Conservation (phyloP, 2,888 invertebrate genomes). For the Philereme vetulata region DNA sequence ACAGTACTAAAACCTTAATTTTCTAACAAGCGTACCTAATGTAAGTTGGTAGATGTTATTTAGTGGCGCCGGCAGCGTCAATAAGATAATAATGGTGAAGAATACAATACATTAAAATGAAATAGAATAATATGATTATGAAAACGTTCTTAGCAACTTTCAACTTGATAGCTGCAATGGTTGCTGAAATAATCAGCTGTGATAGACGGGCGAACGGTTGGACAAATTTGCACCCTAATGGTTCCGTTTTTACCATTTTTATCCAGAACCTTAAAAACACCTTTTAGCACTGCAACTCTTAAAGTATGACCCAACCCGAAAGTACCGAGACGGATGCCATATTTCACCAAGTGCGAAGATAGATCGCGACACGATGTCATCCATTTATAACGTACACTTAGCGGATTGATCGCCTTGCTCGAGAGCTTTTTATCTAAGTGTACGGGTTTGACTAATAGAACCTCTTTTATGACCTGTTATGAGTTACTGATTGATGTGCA, state of each 20-base stretch:
- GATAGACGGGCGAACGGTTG: constrained; percentile 2
- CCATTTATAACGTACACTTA: constrained; percentile 45
- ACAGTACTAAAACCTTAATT: no score
- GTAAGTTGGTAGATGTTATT: no score
- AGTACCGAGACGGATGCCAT: constrained; percentile 34
- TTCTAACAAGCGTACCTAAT: no score
- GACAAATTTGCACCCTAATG: no score
- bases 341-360: constrained; percentile 37
- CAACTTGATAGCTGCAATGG: no score
- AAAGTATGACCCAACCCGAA: constrained; percentile 8
- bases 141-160: neutral
- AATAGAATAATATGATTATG: neutral
- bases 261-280: no score
- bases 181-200: no score
- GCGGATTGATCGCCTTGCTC: constrained; percentile 39
- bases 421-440: constrained; percentile 39
- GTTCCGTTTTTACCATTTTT: no score
- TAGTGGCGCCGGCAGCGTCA: no score
- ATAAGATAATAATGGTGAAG: no score
- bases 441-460: constrained; percentile 21
- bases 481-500: neutral
- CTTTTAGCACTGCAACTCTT: neutral
- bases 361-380: constrained; percentile 42
- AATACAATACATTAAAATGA: no score
- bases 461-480: constrained; percentile 8